Percentiles rank a stretch among this genome's conserved stretches.
Evolutionary conservation across 2,888 invertebrate genomes (phyloP).

Genomic region (Autographa gamma): DNA sequence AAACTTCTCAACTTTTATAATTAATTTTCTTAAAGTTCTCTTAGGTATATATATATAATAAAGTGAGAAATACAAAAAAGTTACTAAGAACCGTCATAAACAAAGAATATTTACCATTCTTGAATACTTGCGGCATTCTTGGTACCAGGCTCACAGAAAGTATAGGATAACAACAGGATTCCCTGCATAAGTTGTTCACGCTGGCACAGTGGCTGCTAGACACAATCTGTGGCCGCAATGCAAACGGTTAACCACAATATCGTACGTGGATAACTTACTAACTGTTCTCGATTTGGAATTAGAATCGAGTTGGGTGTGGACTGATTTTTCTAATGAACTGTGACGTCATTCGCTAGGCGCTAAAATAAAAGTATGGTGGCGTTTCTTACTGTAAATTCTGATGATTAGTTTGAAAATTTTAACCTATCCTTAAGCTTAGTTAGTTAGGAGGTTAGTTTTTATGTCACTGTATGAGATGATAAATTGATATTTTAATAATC

Average conservation of each 20-base stretch:
- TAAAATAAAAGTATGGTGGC: no score
- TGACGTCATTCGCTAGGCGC: no score
- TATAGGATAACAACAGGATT: constrained; percentile 7
- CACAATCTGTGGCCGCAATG: constrained; percentile 65
- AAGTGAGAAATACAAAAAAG: no score
- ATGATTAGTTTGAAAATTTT: no score
- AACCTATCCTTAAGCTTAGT: no score
- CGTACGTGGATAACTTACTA: constrained; percentile 52
- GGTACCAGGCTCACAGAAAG: constrained; percentile 2
- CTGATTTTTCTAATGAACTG: neutral
- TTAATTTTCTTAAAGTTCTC: no score
- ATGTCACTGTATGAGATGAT: no score
- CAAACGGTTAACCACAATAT: constrained; percentile 69
- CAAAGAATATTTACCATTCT: constrained; percentile 9
- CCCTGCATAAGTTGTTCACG: constrained; percentile 19
- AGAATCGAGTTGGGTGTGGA: neutral
- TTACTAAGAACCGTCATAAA: neutral
- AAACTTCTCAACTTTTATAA: no score
- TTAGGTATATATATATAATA: no score
- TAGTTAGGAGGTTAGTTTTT: no score
- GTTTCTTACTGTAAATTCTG: no score
- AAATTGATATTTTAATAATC: no score
- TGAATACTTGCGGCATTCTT: constrained; percentile 1
- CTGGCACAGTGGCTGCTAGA: constrained; percentile 57
- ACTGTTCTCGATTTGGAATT: constrained; percentile 37